Conservation (phyloP, 2,888 invertebrate genomes). For the Odontocolon sp. region DNA sequence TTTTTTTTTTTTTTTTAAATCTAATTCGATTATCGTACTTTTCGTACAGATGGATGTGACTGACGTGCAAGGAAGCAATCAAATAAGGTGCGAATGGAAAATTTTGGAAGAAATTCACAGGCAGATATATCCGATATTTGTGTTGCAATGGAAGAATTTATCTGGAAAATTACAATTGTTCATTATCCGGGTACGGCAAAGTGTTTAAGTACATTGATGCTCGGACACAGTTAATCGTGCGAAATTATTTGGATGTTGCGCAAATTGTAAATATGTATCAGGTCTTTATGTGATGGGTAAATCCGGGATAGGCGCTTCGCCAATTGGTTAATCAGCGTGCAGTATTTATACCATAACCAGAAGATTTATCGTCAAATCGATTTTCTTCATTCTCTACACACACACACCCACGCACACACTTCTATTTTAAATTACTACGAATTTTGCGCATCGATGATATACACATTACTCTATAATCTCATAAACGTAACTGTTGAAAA, state of each 20-base stretch:
- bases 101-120: not conserved
- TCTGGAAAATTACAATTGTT: too few species aligned
- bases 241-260: too few species aligned
- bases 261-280: slow-evolving; percentile 52
- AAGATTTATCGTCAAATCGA: slow-evolving; percentile 23
- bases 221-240: too few species aligned
- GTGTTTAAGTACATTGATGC: too few species aligned
- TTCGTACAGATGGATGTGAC: not conserved
- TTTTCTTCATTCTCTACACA: slow-evolving; percentile 1
- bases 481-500: not conserved
- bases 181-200: too few species aligned
- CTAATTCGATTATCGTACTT: not conserved
- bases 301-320: slow-evolving; percentile 20
- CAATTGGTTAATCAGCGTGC: slow-evolving; percentile 43
- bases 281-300: slow-evolving; percentile 45
- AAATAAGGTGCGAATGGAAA: not conserved
- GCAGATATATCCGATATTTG: not conserved
- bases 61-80: not conserved
- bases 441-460: too few species aligned
- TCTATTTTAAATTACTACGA: too few species aligned
- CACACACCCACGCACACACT: not conserved
- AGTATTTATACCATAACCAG: slow-evolving; percentile 17
- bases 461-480: not conserved
- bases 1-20: not conserved
- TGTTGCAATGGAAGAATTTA: not conserved